Percentiles rank a stretch among this genome's conserved stretches.
phyloP scores from a whole-genome alignment of 37 sponge, comb jelly and placozoan genomes.

The Bolinopsis microptera region DNA sequence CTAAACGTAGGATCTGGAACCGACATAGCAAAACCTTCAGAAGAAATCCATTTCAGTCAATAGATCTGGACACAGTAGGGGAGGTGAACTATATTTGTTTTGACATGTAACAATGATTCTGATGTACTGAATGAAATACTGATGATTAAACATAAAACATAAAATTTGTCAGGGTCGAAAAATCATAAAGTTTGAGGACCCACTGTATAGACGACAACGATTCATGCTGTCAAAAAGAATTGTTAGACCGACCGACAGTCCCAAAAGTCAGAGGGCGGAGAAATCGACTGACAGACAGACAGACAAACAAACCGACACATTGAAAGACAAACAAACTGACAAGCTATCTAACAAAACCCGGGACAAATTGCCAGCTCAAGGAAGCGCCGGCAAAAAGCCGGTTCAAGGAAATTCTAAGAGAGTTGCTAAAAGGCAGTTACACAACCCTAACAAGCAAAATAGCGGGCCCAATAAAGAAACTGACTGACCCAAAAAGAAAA shows the following conservation, averaged over 20 bases:
- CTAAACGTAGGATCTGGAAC: too few species aligned
- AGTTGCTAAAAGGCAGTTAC: not conserved
- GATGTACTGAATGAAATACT: too few species aligned
- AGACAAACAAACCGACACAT: not conserved
- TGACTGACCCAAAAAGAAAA: not conserved
- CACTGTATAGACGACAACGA: constrained; percentile 29
- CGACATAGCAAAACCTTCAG: too few species aligned
- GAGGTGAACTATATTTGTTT: too few species aligned
- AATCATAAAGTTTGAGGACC: constrained; percentile 2
- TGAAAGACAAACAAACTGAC: not conserved
- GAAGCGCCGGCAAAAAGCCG: not conserved
- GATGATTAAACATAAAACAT: too few species aligned
- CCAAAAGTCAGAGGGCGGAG: not conserved
- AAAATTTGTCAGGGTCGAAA: constrained; percentile 21
- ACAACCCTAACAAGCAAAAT: too few species aligned
- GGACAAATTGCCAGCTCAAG: not conserved
- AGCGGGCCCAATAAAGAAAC: not conserved
- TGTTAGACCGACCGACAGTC: not conserved
- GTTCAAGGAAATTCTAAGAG: not conserved
- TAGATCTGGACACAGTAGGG: too few species aligned
- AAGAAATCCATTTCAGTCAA: too few species aligned
- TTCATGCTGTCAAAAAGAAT: constrained; percentile 18
- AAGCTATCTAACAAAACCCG: not conserved
- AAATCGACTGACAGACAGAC: not conserved
- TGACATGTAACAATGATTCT: too few species aligned